Evolutionary conservation across 2,888 invertebrate genomes (phyloP), one percentile per base, ranked within the genome.

Genomic region (Apodemia duryi): DNA sequence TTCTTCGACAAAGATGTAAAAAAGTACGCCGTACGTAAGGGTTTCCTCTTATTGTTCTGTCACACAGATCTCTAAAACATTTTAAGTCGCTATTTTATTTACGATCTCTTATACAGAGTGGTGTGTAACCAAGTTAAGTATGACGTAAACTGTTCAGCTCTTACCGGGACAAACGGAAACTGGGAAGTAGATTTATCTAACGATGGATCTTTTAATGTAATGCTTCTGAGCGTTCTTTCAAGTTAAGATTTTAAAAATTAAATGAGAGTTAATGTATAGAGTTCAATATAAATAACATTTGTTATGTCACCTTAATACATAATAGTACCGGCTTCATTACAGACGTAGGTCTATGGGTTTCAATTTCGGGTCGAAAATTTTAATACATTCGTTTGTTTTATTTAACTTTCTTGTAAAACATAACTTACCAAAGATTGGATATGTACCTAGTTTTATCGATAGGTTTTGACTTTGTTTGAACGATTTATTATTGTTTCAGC

Each of bases 71-170:
- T 32, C 57, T 57, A 32, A 57, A 46, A 46, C 46, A 57, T 57
- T 57, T 57, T 29, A 32, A 57, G 76, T 71, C 74, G 73, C 76
- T 74, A 74, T 75, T 76, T 74, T 79, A 81, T 82, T 79, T 79
- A 80, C 75, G 79, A 77, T 72, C 79, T 74, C 76, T 76, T 75
- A 72, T 71, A 69, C 70, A 68, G 70, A 75, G 71, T 71, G 74
- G 77, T 74, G 72, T 71, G 76, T 77, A 79, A 79, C 78, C 73
- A 73, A 81, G 75, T 82, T 80, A 76, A 77, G 78, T 77, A 79
- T 72, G 67, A 69, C 68, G 69, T 69, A 65, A 69, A 70, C 62
- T 46, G 32, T 57, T 57, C 57, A 32, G 29, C 57, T 57, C 57
- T 57, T 57, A 57, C 57, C 29, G 57, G 57, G 28, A 57, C 28